Base-by-base conservation (phyloP, 1,140 invertebrate genomes). In the Calycopis cecrops region DNA sequence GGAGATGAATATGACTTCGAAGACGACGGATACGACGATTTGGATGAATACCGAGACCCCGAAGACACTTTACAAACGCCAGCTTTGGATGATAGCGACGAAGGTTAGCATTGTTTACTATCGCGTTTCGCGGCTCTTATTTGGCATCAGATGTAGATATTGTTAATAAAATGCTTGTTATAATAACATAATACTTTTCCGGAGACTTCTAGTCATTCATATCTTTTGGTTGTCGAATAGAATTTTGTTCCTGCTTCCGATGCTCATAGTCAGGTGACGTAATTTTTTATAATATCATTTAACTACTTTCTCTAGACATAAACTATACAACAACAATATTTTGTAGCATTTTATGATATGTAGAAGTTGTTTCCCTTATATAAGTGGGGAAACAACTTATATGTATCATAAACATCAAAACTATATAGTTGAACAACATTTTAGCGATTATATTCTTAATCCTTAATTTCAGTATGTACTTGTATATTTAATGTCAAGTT, bases 1-100 rank as follows among this genome's bases (percentile, higher is more conserved):
- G 79, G 79, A 49, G 83, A 86, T 66, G 86, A 88, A 51, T 86
- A 86, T 63, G 86, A 88, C 67, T 83, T 85, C 60, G 86, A 87
- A 55, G 86, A 88, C 66, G 86, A 88, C 53, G 84, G 83, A 61
- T 87, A 86, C 73, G 85, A 88, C 61, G 86, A 88, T 55, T 63
- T 85, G 59, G 81, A 86, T 18, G 84, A 87, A 61, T 87, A 79
- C 54, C 77, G 85, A 50, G 82, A 85, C 38, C 73, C 76, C 54
- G 83, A 85, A 52, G 81, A 85, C 48, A 56, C 76, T 37, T 59
- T 76, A 55, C 82, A 73, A 47, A 68, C 75, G 34, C 63, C 69
- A n/a, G 69, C 73, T 47, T 62, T 73, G 17, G 79, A 84, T 40
- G 83, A 87, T 38, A 88, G 84, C 53, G 85, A 87, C 51, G 87